Conservation (phyloP, 2,113 vertebrate species). For the Cephalophus harveyi region DNA sequence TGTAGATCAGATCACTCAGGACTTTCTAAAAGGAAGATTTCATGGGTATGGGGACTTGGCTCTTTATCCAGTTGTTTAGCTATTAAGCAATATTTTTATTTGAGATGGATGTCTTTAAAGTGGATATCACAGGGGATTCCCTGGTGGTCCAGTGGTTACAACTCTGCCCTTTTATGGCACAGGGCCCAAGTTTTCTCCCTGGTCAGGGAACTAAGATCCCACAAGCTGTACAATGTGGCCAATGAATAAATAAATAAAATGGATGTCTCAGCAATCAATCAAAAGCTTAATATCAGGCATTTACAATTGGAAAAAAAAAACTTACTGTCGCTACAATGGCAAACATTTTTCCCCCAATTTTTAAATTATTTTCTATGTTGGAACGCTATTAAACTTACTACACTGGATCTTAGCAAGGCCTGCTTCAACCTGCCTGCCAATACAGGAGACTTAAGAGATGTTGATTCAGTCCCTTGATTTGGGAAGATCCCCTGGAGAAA, state of each 20-base stretch:
- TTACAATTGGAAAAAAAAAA: neutral
- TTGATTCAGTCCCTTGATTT: neutral
- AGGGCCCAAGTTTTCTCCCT: neutral
- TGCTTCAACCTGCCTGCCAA: neutral
- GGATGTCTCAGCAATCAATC: neutral
- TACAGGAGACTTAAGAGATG: neutral
- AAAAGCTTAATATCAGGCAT: neutral
- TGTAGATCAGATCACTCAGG: neutral
- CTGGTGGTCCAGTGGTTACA: neutral
- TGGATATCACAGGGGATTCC: neutral
- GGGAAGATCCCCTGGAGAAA: neutral
- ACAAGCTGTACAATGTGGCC: neutral
- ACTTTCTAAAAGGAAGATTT: neutral
- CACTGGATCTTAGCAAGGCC: neutral
- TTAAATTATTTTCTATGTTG: neutral
- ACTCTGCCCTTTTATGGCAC: neutral
- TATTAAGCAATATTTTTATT: neutral
- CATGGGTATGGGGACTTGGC: neutral
- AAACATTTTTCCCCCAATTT: neutral
- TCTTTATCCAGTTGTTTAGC: neutral
- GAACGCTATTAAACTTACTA: neutral
- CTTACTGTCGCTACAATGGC: neutral
- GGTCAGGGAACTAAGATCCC: neutral
- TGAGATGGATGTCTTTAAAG: neutral
- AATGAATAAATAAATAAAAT: neutral